phyloP scores from a whole-genome alignment of 2,888 invertebrate species.

The Chloromyia formosa region DNA sequence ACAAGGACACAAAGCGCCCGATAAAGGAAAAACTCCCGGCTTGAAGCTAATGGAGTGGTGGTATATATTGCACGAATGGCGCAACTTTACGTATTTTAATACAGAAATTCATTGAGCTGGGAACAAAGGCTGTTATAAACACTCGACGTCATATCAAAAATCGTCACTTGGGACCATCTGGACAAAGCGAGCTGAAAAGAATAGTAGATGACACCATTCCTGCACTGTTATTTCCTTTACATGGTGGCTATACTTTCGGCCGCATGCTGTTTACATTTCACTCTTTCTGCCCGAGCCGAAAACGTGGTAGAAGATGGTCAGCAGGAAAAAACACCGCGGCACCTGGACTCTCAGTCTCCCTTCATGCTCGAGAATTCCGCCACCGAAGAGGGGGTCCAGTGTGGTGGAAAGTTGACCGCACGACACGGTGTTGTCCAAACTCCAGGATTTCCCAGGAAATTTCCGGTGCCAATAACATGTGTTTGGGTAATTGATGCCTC shows the following conservation, averaged over 20 bases:
- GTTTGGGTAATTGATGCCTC: constrained; percentile 90
- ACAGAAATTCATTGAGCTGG: neutral
- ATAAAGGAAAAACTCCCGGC: neutral
- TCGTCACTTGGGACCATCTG: constrained; percentile 39
- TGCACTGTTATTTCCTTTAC: constrained; percentile 50
- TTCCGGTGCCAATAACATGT: constrained; percentile 83
- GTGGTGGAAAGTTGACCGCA: constrained; percentile 74
- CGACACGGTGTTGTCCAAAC: constrained; percentile 79
- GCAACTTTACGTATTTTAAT: neutral
- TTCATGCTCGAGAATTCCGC: constrained; percentile 20
- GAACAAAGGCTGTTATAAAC: constrained; percentile 23
- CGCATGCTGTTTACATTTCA: constrained; percentile 51
- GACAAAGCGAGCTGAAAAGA: constrained; percentile 44
- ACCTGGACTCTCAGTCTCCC: constrained; percentile 15
- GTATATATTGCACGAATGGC: neutral
- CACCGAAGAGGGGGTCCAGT: constrained; percentile 56
- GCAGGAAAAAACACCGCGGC: constrained; percentile 23
- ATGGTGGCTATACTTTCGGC: constrained; percentile 53
- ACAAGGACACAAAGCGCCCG: constrained; percentile 1
- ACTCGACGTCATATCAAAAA: constrained; percentile 15
- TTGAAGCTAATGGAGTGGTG: constrained; percentile 19
- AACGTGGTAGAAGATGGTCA: neutral
- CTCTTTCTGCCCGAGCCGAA: constrained; percentile 43
- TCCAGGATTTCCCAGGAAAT: constrained; percentile 84
- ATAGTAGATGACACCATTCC: constrained; percentile 55